phyloP scores from a whole-genome alignment of 2,888 invertebrate genomes.

The Branchinecta sandiegonensis region DNA sequence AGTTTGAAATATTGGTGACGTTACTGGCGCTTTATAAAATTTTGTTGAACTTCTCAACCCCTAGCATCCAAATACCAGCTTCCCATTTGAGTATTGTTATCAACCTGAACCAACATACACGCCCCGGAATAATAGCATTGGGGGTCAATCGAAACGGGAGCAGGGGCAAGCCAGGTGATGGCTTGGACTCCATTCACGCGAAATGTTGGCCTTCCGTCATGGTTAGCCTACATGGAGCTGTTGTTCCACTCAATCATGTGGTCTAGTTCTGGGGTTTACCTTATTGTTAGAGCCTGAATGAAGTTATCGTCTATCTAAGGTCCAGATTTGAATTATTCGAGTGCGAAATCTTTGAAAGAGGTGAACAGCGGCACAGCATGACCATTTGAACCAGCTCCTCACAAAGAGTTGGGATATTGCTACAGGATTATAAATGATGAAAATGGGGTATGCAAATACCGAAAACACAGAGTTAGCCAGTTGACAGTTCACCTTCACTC shows the following conservation, averaged over 20 bases:
- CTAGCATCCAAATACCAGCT: too few relatives aligned
- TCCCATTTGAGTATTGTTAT: neutral
- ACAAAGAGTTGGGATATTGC: too few relatives aligned
- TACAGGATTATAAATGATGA: too few relatives aligned
- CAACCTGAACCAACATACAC: slow-evolving; percentile 7
- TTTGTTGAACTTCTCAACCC: too few relatives aligned
- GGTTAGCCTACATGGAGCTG: neutral
- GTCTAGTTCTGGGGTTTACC: slow-evolving; percentile 9
- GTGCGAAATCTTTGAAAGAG: neutral
- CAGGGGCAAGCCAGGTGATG: slow-evolving; percentile 10
- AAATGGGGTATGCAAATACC: too few relatives aligned
- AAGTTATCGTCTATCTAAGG: slow-evolving; percentile 14
- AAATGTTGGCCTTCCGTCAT: neutral
- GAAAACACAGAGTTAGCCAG: too few relatives aligned
- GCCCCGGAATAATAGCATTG: slow-evolving; percentile 4
- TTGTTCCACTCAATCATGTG: slow-evolving; percentile 15
- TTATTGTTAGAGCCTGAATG: neutral
- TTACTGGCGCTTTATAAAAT: too few relatives aligned
- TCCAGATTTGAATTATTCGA: slow-evolving; percentile 3
- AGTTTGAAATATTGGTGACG: too few relatives aligned
- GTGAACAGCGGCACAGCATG: neutral
- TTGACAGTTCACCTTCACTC: too few relatives aligned
- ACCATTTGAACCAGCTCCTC: too few relatives aligned
- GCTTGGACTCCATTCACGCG: slow-evolving; percentile 4
- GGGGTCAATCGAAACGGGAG: slow-evolving; percentile 2